These are phyloP conservation scores for Macrosiphum euphorbiae DNA, from an alignment of 2,888 invertebrate genomes.

Conservation along the genomic window DNA sequence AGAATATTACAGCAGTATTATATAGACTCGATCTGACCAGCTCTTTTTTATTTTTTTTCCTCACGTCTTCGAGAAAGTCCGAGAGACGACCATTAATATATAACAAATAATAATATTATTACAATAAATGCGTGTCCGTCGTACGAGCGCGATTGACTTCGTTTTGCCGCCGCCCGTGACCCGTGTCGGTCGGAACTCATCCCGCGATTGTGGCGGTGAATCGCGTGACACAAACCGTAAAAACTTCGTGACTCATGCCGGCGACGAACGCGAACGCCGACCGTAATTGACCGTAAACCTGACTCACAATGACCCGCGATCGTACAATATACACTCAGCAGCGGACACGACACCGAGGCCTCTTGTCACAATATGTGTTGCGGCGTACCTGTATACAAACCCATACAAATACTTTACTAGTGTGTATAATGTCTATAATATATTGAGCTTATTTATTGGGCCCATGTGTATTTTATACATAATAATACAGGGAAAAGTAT, in stretches of 20 bases:
- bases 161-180: conserved; percentile 1
- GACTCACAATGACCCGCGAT: conserved; percentile 30
- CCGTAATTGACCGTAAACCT: conserved; percentile 44
- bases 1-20: no score
- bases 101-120: neutral
- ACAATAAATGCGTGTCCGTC: neutral
- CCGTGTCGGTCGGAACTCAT: conserved; percentile 34
- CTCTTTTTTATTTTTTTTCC: neutral
- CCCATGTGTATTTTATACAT: neutral
- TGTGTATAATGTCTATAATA: neutral
- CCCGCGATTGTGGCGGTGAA: conserved; percentile 10
- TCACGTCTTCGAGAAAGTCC: neutral
- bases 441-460: neutral
- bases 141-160: neutral
- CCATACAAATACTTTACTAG: neutral
- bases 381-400: neutral
- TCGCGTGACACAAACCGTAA: conserved; percentile 56
- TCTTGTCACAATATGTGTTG: neutral
- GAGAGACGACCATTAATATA: neutral
- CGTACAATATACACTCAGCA: neutral
- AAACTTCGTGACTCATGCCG: conserved; percentile 49
- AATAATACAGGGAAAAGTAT: neutral
- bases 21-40: neutral
- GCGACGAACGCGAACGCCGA: conserved; percentile 14
- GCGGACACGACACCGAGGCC: neutral